Conservation (phyloP, 23 tunicate species). For the Clavelina lepadiformis region DNA sequence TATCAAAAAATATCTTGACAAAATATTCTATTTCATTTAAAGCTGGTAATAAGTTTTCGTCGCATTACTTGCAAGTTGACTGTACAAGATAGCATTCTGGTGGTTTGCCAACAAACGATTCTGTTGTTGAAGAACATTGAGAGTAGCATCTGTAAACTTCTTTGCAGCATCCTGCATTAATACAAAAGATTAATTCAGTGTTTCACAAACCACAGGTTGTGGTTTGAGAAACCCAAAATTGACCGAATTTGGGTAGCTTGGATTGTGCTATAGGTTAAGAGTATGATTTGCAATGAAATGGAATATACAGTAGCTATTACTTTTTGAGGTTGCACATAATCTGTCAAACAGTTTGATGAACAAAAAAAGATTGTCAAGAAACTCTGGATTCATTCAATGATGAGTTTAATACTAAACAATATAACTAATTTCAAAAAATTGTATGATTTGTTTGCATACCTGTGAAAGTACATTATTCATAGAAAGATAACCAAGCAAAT, state of each 20-base stretch:
- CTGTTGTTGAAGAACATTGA: conserved; percentile 41
- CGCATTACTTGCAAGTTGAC: conserved; percentile 62
- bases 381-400: too few species aligned
- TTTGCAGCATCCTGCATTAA: conserved; percentile 21
- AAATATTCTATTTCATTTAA: not conserved
- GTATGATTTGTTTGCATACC: conserved; percentile 8
- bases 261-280: too few species aligned
- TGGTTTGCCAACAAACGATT: conserved; percentile 62
- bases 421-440: not conserved
- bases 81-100: conserved; percentile 80
- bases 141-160: conserved; percentile 40
- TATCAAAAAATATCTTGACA: too few species aligned
- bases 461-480: conserved; percentile 38
- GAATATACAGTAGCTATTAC: too few species aligned
- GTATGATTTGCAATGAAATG: too few species aligned
- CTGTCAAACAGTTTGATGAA: too few species aligned
- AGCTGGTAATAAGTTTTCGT: not conserved
- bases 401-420: not conserved
- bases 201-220: too few species aligned
- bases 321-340: too few species aligned
- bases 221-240: too few species aligned
- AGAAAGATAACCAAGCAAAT: conserved; percentile 80
- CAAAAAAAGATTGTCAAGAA: too few species aligned
- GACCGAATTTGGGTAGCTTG: too few species aligned
- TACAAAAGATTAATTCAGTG: not conserved